Evolutionary conservation across 2,888 invertebrate species (phyloP), one percentile per base, ranked within the genome.

Genomic region (Stenodema calcarata): DNA sequence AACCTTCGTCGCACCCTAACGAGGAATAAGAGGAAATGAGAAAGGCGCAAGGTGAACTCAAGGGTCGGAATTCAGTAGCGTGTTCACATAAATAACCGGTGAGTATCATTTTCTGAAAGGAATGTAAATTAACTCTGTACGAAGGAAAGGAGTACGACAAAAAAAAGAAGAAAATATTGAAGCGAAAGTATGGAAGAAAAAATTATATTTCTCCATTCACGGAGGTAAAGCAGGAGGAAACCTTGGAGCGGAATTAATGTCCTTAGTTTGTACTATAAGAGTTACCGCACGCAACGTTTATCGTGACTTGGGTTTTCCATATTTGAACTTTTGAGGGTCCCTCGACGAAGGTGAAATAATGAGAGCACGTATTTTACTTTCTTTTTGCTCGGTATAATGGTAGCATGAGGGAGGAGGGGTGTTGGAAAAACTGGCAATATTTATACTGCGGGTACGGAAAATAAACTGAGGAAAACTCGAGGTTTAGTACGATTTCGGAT

Each of bases 21-120:
- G 44, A 23, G 27, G 44, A 78, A 78, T 27, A 42, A 44, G 44
- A 78, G 78, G 78, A 78, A 78, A 78, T 78, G 44, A 78, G 78
- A 78, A 78, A 78, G 78, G 44, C 62, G 62, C 62, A 62, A 62
- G 62, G 62, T 62, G 62, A 62, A 62, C 62, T 62, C 62, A 27
- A 44, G 78, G 42, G 78, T 23, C 27, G 78, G 78, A 44, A 78
- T 78, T 78, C 78, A 78, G 41, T 82, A 69, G 82, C 82, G 82
- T 82, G 82, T 69, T 69, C 82, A 82, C 82, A 82, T 82, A 82
- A 82, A 82, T 82, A 82, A 69, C 82, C 16, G 62, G 69, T 69
- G 47, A 82, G 82, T 82, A 82, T 82, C 82, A 69, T 82, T 82
- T 62, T 69, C 54, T 82, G 69, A 69, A 82, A 62, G 82, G 82